Conservation (phyloP, 1,140 invertebrate species). For the Acromyrmex heyeri region DNA sequence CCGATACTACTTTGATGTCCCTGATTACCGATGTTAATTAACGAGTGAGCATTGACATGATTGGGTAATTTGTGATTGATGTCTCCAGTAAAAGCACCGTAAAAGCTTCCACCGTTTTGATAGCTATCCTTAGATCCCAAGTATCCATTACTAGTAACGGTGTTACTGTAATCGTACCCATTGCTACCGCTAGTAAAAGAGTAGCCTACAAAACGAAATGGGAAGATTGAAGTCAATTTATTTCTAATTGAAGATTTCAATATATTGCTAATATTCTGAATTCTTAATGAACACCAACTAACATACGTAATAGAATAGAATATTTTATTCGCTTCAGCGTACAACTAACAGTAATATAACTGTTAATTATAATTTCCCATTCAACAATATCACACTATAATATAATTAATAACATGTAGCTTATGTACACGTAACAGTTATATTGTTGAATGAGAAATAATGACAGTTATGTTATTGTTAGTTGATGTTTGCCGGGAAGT, state of each 20-base stretch:
- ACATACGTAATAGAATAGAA: too few species aligned
- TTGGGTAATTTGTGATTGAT: constrained; percentile 35
- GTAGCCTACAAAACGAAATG: constrained; percentile 46
- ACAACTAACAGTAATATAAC: too few species aligned
- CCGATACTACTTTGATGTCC: constrained; percentile 16
- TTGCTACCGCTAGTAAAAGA: constrained; percentile 53
- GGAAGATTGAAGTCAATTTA: neutral
- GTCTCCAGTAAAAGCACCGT: constrained; percentile 26
- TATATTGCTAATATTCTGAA: constrained; percentile 6
- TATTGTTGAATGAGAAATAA: too few species aligned
- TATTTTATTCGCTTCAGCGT: too few species aligned
- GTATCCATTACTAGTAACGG: constrained; percentile 53
- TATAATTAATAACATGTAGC: too few species aligned
- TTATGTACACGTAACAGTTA: too few species aligned
- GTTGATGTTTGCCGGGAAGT: too few species aligned
- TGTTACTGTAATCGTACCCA: constrained; percentile 64
- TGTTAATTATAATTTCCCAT: too few species aligned
- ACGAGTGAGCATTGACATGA: constrained; percentile 18
- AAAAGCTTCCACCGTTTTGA: constrained; percentile 47
- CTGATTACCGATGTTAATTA: constrained; percentile 43
- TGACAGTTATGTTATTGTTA: too few species aligned
- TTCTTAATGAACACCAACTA: too few species aligned
- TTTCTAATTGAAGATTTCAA: neutral
- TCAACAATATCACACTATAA: too few species aligned
- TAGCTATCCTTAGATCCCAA: constrained; percentile 60